phyloP scores from a whole-genome alignment of 2,113 vertebrate species.

The Microcebus ravelobensis region DNA sequence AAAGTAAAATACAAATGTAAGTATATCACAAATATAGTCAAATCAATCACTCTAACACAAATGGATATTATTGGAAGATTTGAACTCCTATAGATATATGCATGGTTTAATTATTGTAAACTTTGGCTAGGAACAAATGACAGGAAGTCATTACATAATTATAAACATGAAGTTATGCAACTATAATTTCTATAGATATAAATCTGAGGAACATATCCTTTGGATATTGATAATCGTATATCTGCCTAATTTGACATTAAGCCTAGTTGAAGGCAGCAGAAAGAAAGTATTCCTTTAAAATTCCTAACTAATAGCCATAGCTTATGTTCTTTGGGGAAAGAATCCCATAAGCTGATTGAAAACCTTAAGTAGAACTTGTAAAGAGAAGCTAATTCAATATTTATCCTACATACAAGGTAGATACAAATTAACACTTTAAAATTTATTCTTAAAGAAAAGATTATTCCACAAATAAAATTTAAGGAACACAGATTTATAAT shows the following conservation, averaged over 20 bases:
- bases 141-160: neutral
- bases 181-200: neutral
- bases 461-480: neutral
- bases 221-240: neutral
- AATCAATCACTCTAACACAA: neutral
- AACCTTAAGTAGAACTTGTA: neutral
- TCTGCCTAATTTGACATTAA: constrained; percentile 4
- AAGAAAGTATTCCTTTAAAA: neutral
- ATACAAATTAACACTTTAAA: neutral
- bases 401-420: neutral
- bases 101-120: neutral
- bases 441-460: neutral
- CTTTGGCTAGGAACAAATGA: neutral
- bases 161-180: neutral
- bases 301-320: neutral
- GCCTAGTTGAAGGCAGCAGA: neutral
- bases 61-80: neutral
- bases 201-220: neutral
- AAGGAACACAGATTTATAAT: neutral
- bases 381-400: neutral
- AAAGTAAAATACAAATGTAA: neutral
- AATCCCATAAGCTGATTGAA: neutral
- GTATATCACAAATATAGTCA: neutral
- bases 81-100: neutral
- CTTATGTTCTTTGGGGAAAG: neutral